Evolutionary conservation across 2,113 vertebrate genomes (phyloP).

Genomic region (Sakesphorus luctuosus): DNA sequence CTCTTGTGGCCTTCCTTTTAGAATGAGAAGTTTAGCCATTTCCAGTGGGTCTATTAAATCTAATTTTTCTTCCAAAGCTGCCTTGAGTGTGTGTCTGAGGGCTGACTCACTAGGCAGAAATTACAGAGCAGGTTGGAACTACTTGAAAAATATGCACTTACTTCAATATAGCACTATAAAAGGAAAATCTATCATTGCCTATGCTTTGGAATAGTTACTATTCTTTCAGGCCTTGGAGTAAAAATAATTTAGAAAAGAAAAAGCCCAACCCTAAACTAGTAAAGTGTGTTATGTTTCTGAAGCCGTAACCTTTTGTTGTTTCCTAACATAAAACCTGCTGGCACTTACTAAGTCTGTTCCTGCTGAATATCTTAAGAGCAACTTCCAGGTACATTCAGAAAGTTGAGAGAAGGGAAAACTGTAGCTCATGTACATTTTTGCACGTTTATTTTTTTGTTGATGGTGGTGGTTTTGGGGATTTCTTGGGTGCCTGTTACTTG

Average conservation of each 20-base stretch:
- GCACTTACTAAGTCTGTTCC: background rate
- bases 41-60: background rate
- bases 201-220: background rate
- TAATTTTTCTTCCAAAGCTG: background rate
- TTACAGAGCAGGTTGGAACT: conserved; percentile 44
- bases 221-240: background rate
- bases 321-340: background rate
- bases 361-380: background rate
- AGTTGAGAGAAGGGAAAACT: background rate
- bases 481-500: background rate
- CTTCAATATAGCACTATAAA: background rate
- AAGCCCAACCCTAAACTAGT: background rate
- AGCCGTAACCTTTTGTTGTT: background rate
- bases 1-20: background rate
- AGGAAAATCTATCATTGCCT: background rate
- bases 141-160: background rate
- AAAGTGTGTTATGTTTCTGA: background rate
- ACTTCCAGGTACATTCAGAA: background rate
- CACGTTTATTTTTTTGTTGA: background rate
- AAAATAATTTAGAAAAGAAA: background rate
- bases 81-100: conserved; percentile 2
- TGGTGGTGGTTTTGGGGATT: background rate
- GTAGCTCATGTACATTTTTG: background rate
- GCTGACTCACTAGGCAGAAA: conserved; percentile 35
- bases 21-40: background rate